A percentile compares a stretch with the other conserved stretches of the same genome.
phyloP scores from a whole-genome alignment of 2,113 vertebrate genomes.

The Hucho hucho region DNA sequence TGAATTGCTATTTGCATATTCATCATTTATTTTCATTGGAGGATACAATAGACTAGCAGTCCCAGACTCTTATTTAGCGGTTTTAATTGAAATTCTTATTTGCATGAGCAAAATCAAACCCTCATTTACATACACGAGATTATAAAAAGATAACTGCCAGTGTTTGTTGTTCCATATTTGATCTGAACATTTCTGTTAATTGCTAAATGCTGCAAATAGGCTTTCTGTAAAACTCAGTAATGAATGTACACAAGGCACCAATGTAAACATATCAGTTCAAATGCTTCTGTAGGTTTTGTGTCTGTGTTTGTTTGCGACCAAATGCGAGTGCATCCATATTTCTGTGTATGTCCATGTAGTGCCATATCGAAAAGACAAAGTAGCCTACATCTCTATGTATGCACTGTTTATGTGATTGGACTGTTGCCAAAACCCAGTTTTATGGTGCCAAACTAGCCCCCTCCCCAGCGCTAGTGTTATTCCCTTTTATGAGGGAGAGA shows the following conservation, averaged over 20 bases:
- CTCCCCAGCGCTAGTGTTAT: slow-evolving; percentile 42
- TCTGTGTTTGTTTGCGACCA: not conserved
- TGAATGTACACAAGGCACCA: slow-evolving; percentile 56
- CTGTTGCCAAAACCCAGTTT: slow-evolving; percentile 42
- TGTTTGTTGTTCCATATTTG: slow-evolving; percentile 76
- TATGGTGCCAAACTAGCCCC: slow-evolving; percentile 34
- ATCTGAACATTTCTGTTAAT: slow-evolving; percentile 68
- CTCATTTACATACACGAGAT: slow-evolving; percentile 79
- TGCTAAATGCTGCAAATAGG: slow-evolving; percentile 73
- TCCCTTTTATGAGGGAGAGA: slow-evolving; percentile 50
- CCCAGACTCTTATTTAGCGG: slow-evolving; percentile 62
- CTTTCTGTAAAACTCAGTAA: slow-evolving; percentile 54
- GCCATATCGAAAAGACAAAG: too few species aligned
- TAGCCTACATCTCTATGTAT: not conserved
- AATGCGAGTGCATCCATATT: not conserved
- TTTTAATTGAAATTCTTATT: slow-evolving; percentile 83
- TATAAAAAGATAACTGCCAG: slow-evolving; percentile 75
- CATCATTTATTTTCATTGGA: slow-evolving; percentile 75
- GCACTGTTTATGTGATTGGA: not conserved
- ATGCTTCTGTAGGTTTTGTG: slow-evolving; percentile 26
- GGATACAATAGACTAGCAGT: slow-evolving; percentile 68
- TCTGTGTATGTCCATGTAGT: not conserved
- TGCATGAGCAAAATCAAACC: slow-evolving; percentile 80
- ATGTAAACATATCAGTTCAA: slow-evolving; percentile 50
- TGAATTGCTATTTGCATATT: slow-evolving; percentile 78